These are phyloP conservation scores for Pantherophis vulpinus DNA, from an alignment of 2,797 vertebrate genomes.

Conservation along the genomic window DNA sequence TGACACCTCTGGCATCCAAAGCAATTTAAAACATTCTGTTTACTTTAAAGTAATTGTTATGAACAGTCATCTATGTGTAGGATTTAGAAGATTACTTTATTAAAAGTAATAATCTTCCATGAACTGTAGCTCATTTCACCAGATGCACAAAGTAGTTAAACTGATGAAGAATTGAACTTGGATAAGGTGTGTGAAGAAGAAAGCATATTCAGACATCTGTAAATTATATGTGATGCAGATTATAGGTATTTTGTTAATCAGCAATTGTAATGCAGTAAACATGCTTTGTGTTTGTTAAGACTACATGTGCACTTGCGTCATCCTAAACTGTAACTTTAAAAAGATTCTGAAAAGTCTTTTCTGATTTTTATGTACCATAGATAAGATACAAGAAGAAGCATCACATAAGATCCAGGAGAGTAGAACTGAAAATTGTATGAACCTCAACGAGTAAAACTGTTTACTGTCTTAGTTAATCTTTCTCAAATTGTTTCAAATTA, in stretches of 20 bases:
- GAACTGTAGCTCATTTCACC: background rate
- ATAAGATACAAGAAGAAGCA: background rate
- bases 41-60: conserved; percentile 11
- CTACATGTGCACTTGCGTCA: background rate
- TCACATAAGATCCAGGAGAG: background rate
- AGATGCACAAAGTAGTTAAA: background rate
- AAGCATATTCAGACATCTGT: background rate
- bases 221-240: background rate
- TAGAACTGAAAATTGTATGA: background rate
- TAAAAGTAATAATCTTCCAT: background rate
- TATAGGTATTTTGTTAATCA: background rate
- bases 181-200: background rate
- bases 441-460: background rate
- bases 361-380: background rate
- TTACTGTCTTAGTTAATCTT: conserved; percentile 15
- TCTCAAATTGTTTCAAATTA: conserved; percentile 21
- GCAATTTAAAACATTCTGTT: conserved; percentile 44
- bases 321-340: background rate
- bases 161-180: background rate
- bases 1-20: conserved; percentile 30
- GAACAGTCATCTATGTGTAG: background rate
- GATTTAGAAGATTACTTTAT: background rate
- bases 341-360: background rate
- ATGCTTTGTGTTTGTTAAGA: background rate
- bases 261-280: background rate